A percentile compares a stretch with the other conserved stretches of the same genome.
Evolutionary conservation across 2,797 vertebrate genomes (phyloP).

Genomic region (Helarctos malayanus): DNA sequence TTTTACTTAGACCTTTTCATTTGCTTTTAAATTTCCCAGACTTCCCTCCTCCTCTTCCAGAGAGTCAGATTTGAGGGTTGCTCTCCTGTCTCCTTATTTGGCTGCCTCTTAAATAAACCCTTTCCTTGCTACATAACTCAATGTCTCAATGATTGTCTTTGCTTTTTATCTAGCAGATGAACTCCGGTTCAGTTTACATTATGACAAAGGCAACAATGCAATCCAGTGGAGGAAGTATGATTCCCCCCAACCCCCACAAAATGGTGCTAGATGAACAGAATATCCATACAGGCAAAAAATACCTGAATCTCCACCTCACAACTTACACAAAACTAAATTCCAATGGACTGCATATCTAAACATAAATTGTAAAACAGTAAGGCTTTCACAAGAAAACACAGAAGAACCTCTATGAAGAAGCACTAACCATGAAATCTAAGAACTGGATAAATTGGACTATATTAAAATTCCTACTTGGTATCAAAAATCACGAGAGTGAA

Average conservation of each 20-base stretch:
- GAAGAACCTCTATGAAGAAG: not conserved
- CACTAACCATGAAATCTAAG: slow-evolving; percentile 19
- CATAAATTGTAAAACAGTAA: slow-evolving; percentile 11
- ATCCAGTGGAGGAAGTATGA: not conserved
- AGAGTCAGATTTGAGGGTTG: not conserved
- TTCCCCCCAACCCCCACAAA: not conserved
- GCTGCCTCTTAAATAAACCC: not conserved
- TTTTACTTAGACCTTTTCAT: not conserved
- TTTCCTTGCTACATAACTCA: not conserved
- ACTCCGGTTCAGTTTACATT: not conserved
- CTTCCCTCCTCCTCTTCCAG: not conserved
- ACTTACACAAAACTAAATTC: not conserved
- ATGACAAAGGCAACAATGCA: not conserved
- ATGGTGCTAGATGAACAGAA: slow-evolving; percentile 24
- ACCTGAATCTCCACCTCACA: not conserved
- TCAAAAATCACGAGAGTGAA: slow-evolving; percentile 40
- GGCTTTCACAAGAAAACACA: not conserved
- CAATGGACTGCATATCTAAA: not conserved
- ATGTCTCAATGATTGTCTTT: not conserved
- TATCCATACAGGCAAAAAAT: not conserved
- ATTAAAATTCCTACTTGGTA: slow-evolving; percentile 10
- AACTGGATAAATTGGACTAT: not conserved
- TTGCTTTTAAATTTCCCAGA: not conserved
- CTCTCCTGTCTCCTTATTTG: not conserved
- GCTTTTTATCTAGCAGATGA: not conserved